Base-by-base conservation (phyloP, 2,113 vertebrate genomes). In the Ammospiza nelsoni region DNA sequence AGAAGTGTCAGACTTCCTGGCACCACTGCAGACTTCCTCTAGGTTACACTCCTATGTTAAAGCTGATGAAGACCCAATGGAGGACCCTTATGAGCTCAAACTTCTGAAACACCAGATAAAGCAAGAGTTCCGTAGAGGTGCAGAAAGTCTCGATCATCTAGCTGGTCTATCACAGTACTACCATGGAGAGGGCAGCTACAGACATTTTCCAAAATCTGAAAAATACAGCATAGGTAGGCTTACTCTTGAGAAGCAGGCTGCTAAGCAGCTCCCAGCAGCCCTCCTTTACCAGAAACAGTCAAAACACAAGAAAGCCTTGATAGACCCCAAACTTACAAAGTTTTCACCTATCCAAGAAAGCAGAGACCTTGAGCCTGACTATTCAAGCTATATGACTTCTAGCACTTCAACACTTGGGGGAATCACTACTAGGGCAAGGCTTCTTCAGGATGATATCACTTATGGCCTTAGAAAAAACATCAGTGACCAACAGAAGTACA, bases 61-160 rank as follows among this genome's bases (percentile, higher is more conserved):
- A 98, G 98, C 98, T 46, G 99, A 99, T 76, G 99, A 99, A 94
- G 99, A 99, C 52, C 97, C 99, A 16, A 99, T 99, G 99, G 99
- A 99, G 83, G 99, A 99, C 43, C 99, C 99, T 28, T 99, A 99
- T 96, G 99, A 99, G 91, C 96, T 99, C 71, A 99, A 99, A 87
- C 98, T 99, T 81, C 97, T 99, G 71, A 99, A 99, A 92, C 99
- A 99, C 66, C 99, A 99, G 96, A 99, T 99, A 89, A 99, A 99
- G 68, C 99, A 99, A 81, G 99, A 99, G 92, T 99, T 99, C 92
- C 98, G 99, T 58, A 98, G 99, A 93, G 99, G 99, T 63, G 97
- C 99, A 33, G 99, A 99, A 77, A 98, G 98, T 71, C 96, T 99
- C 49, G 99, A 99, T 86, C 99, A 99, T 88, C 98, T 99, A 61